phyloP scores from a whole-genome alignment of 2,888 invertebrate genomes.

The Prionchulus punctatus region DNA sequence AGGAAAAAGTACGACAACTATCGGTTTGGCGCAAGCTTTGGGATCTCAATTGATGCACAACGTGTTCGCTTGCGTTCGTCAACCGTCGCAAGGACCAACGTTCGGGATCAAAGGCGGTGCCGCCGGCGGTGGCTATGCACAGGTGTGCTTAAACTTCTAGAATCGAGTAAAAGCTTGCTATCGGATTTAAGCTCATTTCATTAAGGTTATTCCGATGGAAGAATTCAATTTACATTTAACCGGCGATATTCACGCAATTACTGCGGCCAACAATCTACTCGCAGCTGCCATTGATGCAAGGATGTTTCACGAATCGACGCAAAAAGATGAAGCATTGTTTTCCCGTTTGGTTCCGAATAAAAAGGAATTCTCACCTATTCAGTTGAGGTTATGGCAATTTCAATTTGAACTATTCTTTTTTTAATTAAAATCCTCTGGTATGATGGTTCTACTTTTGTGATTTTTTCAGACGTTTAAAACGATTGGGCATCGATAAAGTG shows the following conservation, averaged over 20 bases:
- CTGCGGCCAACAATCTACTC: constrained; percentile 88
- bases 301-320: constrained; percentile 89
- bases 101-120: constrained; percentile 97
- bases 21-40: constrained; percentile 81
- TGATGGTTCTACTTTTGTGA: too few species aligned
- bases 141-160: constrained; percentile 17
- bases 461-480: constrained; percentile 25
- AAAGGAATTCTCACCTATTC: constrained; percentile 70
- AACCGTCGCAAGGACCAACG: constrained; percentile 96
- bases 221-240: constrained; percentile 96
- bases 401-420: too few species aligned
- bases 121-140: constrained; percentile 90
- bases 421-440: too few species aligned
- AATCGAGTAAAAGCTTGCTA: too few species aligned
- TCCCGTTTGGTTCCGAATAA: constrained; percentile 68
- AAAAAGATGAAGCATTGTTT: constrained; percentile 57
- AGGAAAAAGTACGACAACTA: constrained; percentile 86
- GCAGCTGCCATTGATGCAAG: constrained; percentile 91
- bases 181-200: too few species aligned
- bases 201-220: constrained; percentile 88
- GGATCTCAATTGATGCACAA: constrained; percentile 65
- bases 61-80: constrained; percentile 79
- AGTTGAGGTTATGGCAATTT: constrained; percentile 46
- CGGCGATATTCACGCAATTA: constrained; percentile 87
- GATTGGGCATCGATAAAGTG: constrained; percentile 44